phyloP scores from a whole-genome alignment of 2,888 invertebrate species.

The Taphrorychus bicolor region DNA sequence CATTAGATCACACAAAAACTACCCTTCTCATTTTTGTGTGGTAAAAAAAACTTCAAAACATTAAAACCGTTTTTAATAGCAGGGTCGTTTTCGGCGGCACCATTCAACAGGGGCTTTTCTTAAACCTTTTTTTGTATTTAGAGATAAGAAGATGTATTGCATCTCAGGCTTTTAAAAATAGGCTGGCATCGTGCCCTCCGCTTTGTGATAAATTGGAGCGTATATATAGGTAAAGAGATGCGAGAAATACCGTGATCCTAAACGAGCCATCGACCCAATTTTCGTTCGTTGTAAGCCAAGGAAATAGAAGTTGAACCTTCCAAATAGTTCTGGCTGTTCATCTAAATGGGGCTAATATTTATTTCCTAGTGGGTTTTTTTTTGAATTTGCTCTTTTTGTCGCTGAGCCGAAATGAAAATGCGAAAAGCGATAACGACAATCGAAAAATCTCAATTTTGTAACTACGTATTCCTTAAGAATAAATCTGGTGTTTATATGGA shows the following conservation, averaged over 20 bases:
- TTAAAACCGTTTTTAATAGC: conserved; percentile 3
- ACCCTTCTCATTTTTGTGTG: neutral
- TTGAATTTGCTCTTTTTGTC: too few relatives aligned
- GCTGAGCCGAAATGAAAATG: neutral
- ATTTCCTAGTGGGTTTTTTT: neutral
- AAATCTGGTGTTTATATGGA: neutral
- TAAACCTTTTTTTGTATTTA: conserved; percentile 1
- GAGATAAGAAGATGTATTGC: conserved; percentile 14
- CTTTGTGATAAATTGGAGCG: conserved; percentile 11
- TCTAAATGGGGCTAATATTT: neutral
- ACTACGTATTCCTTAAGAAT: neutral
- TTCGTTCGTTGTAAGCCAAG: neutral
- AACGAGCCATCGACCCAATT: conserved; percentile 4
- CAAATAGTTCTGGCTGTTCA: neutral
- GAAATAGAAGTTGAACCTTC: neutral
- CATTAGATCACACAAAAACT: too few relatives aligned
- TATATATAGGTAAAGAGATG: conserved; percentile 8
- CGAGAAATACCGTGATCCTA: neutral
- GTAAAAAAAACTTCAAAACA: neutral
- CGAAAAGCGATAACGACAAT: neutral
- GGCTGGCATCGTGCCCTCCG: conserved; percentile 17
- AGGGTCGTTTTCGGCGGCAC: neutral
- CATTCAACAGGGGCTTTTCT: neutral
- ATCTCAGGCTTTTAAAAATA: conserved; percentile 12
- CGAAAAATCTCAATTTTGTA: neutral